Percentiles rank a stretch among this genome's conserved stretches.
Evolutionary conservation across 2,888 invertebrate genomes (phyloP).

Genomic region (Rhagophthalmus giganteus): DNA sequence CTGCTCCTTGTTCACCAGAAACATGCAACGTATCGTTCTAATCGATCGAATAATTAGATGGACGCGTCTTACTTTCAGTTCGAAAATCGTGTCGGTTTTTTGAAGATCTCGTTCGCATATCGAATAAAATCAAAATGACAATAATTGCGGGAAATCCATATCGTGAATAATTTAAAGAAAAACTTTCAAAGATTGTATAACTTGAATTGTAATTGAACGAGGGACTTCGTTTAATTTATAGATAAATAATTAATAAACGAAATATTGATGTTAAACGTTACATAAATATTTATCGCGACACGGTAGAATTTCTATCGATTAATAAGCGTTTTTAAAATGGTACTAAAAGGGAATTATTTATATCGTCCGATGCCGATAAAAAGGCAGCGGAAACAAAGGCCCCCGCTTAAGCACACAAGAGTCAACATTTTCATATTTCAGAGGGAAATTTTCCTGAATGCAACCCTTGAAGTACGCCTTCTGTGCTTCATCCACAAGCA

Average conservation of each 20-base stretch:
- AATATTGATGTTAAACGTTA: slow-evolving; percentile 11
- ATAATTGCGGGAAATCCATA: no score
- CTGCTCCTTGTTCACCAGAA: no score
- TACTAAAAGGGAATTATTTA: neutral
- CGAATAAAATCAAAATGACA: neutral
- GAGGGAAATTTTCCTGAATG: slow-evolving; percentile 21
- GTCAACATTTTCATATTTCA: slow-evolving; percentile 6
- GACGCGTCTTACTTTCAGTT: no score
- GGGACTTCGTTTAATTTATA: slow-evolving; percentile 3
- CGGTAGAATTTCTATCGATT: slow-evolving; percentile 6
- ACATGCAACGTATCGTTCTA: no score
- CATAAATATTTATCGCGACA: slow-evolving; percentile 8
- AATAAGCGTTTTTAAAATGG: neutral
- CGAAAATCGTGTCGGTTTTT: no score
- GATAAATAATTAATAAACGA: slow-evolving; percentile 4
- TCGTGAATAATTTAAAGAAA: neutral
- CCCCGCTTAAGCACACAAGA: neutral
- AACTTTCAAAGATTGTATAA: neutral
- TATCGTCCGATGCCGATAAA: neutral
- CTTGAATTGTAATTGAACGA: neutral
- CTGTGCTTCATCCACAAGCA: slow-evolving; percentile 30
- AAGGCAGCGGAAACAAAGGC: neutral
- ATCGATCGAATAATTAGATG: no score
- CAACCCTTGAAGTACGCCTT: slow-evolving; percentile 26
- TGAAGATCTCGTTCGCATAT: no score